Base-by-base conservation (phyloP, 1,140 invertebrate species). In the Lepidurus couesii region DNA sequence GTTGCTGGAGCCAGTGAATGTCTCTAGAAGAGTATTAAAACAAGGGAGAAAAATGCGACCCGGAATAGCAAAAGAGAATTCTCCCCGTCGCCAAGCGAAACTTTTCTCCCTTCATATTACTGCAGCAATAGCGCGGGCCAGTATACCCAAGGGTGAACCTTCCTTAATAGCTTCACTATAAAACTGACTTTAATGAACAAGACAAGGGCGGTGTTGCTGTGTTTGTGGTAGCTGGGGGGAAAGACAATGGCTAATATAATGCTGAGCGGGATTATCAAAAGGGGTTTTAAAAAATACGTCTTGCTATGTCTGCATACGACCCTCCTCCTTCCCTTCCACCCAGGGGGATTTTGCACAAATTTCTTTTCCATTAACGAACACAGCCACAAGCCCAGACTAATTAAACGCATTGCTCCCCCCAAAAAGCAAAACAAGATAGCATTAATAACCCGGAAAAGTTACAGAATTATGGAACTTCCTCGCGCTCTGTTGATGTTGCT, bases 241-340 rank as follows among this genome's bases (percentile, higher is more conserved):
- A 65, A 65, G 53, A 65, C 53, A 65, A 65, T 65, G 53, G 53
- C 53, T 65, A 65, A 65, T 65, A 65, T 65, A 65, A 65, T 65
- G 53, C 21, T 65, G 53, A 65, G 53, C 53, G 53, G 53, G 8
- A 65, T 65, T 65, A 65, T 65, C 53, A 65, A 65, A 16, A 2
- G 53, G 13, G 13, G 13, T 7, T 7, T 7, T n/a, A 21, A 21
- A 65, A n/a, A 65, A 9, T n/a, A 21, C 8, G 53, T 65, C 53
- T 65, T 1, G 53, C 53, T 65, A 65, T 65, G 53, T 65, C 53
- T 65, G 53, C 53, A 65, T 16, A 65, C 53, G 53, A 65, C 53
- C 4, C 53, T 65, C 34, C 26, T 34, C 34, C 34, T 34, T 34
- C 45, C 45, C 45, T 47, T 47, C 45, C 45, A 47, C 45, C 45